Evolutionary conservation across 64 coral and sea anemone species (phyloP).

Genomic region (Astreopora myriophthalma): DNA sequence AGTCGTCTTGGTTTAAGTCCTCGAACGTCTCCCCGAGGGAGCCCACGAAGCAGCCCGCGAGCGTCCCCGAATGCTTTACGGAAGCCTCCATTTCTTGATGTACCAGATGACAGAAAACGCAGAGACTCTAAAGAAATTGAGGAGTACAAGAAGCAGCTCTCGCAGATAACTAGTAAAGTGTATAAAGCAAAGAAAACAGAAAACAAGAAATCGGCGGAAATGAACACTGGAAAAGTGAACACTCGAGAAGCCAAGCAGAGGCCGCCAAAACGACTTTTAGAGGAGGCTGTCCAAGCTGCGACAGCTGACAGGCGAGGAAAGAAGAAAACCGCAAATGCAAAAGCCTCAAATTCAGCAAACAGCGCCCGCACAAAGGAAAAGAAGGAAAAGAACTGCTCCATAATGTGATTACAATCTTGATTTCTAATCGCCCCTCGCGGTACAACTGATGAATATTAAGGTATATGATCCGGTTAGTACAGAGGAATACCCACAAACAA

Average conservation of each 20-base stretch:
- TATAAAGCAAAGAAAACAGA: neutral
- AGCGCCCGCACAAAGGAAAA: neutral
- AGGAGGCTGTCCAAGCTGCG: neutral
- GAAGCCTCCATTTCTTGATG: neutral
- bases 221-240: neutral
- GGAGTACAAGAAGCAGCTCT: conserved; percentile 20
- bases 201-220: neutral
- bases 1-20: conserved; percentile 33
- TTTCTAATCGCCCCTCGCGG: conserved; percentile 7
- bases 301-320: conserved; percentile 1
- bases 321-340: conserved; percentile 14
- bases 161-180: neutral
- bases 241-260: neutral
- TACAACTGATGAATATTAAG: conserved; percentile 20
- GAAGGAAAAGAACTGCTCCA: conserved; percentile 11
- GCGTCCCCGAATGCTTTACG: conserved; percentile 4
- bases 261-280: conserved; percentile 12
- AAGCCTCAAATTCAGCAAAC: neutral
- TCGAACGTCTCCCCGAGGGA: conserved; percentile 10
- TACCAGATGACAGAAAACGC: neutral
- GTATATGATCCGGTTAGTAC: neutral
- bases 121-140: conserved; percentile 36
- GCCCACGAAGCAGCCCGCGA: conserved; percentile 40
- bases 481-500: neutral
- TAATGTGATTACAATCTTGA: conserved; percentile 55